These are phyloP conservation scores for Macrosiphum euphorbiae DNA, from an alignment of 2,888 invertebrate genomes.

Conservation along the genomic window DNA sequence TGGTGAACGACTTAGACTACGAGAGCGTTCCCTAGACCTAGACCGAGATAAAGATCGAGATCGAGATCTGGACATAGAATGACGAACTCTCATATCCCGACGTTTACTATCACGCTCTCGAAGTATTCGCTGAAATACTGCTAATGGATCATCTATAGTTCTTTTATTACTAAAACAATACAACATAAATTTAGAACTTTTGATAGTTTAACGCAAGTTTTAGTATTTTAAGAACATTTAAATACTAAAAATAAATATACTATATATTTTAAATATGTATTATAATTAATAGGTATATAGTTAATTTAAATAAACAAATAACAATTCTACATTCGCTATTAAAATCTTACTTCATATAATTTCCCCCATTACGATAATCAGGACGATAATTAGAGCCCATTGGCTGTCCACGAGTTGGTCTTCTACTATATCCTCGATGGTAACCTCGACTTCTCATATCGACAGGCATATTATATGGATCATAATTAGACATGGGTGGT, in stretches of 20 bases:
- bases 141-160: constrained; percentile 86
- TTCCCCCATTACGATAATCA: constrained; percentile 62
- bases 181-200: background rate
- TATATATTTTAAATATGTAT: background rate
- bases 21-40: constrained; percentile 65
- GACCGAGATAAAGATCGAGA: constrained; percentile 68
- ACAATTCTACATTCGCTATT: background rate
- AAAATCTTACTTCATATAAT: constrained; percentile 49
- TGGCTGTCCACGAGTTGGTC: constrained; percentile 58
- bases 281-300: background rate
- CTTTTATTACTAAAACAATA: constrained; percentile 70
- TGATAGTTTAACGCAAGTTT: background rate
- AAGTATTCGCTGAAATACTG: constrained; percentile 88
- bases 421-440: constrained; percentile 55
- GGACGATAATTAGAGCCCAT: constrained; percentile 37
- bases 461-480: constrained; percentile 50
- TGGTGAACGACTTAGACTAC: constrained; percentile 70
- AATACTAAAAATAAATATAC: background rate
- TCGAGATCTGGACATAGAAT: constrained; percentile 66
- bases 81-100: constrained; percentile 66
- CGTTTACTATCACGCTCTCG: constrained; percentile 76
- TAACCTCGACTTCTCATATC: constrained; percentile 61
- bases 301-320: background rate
- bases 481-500: constrained; percentile 51
- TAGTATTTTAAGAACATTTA: background rate